Conservation (phyloP, 2,113 vertebrate genomes). For the Chloropsis cyanopogon region DNA sequence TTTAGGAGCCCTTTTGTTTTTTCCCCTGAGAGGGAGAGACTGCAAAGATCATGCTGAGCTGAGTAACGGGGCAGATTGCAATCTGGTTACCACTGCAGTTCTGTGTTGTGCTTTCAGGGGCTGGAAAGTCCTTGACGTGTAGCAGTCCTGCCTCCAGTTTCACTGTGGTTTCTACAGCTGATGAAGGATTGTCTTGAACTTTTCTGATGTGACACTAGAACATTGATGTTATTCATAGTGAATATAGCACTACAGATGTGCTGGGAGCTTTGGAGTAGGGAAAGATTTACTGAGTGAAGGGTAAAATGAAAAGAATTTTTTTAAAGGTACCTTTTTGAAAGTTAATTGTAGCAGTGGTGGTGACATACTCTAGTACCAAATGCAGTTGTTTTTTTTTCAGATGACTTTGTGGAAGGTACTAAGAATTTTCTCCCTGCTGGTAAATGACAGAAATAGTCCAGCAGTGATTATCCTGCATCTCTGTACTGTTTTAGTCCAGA, state of each 20-base stretch:
- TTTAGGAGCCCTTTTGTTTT: background rate
- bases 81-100: slow-evolving; percentile 18
- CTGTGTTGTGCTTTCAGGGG: slow-evolving; percentile 46
- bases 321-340: background rate
- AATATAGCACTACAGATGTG: background rate
- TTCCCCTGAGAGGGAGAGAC: background rate
- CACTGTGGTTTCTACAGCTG: slow-evolving; percentile 69
- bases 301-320: background rate
- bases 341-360: background rate
- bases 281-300: background rate
- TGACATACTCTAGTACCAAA: background rate
- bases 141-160: slow-evolving; percentile 37
- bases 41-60: slow-evolving; percentile 16
- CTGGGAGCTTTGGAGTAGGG: background rate
- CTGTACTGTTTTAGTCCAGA: background rate
- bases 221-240: background rate
- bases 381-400: fast-evolving
- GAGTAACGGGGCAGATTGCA: slow-evolving; percentile 9
- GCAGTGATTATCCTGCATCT: background rate
- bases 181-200: slow-evolving; percentile 44
- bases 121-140: slow-evolving; percentile 72
- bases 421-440: background rate
- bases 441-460: background rate
- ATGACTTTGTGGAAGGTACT: background rate
- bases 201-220: background rate